Percentiles rank a stretch among this genome's conserved stretches.
Evolutionary conservation across 2,888 invertebrate genomes (phyloP).

Genomic region (Pyrrhia umbra): DNA sequence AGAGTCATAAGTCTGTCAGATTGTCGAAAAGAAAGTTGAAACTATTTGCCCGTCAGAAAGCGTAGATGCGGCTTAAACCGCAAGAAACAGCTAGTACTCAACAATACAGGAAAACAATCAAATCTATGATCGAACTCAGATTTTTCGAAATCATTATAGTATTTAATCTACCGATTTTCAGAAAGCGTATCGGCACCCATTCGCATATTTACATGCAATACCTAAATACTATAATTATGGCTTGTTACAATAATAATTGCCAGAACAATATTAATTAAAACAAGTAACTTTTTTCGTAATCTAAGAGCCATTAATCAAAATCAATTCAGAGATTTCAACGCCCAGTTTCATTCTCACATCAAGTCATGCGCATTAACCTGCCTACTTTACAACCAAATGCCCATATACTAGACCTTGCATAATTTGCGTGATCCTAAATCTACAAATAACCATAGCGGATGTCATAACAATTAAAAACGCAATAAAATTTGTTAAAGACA

Average conservation of each 20-base stretch:
- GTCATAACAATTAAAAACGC: conserved; percentile 47
- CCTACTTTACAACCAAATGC: conserved; percentile 13
- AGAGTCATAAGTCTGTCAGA: no score
- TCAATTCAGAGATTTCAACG: conserved; percentile 27
- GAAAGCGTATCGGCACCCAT: conserved; percentile 31
- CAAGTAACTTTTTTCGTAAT: conserved; percentile 17
- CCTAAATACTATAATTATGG: conserved; percentile 10
- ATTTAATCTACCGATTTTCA: not conserved
- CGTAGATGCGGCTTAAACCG: no score
- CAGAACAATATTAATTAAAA: no score
- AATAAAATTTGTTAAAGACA: conserved; percentile 33
- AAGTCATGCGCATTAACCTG: conserved; percentile 1
- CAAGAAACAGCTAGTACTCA: no score
- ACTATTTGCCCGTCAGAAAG: no score
- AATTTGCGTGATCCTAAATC: conserved; percentile 19
- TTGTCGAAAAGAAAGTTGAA: no score
- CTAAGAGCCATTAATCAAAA: conserved; percentile 28
- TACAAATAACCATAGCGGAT: conserved; percentile 43
- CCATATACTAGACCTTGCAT: not conserved
- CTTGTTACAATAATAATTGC: conserved; percentile 20
- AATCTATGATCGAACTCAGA: no score
- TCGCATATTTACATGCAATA: not conserved
- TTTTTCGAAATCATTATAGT: not conserved
- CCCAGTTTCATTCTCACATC: conserved; percentile 28
- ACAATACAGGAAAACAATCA: no score